Evolutionary conservation across 64 coral and sea anemone species (phyloP).

Genomic region (Montipora efflorescens): DNA sequence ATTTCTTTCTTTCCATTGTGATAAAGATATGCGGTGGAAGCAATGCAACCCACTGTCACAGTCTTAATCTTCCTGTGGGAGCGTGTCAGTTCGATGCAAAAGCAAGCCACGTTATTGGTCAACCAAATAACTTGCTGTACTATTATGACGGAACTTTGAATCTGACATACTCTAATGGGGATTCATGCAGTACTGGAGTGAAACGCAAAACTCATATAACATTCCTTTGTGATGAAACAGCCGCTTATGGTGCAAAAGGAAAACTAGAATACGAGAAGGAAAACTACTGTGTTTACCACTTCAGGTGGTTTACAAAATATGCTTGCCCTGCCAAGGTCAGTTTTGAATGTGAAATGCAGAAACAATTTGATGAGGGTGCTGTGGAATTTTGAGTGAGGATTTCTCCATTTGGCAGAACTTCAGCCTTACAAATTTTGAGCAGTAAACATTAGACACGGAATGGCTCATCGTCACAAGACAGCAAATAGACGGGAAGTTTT

Average conservation of each 20-base stretch:
- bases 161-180: slow-evolving; percentile 68
- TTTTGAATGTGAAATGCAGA: background rate
- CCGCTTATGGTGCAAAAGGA: slow-evolving; percentile 12
- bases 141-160: slow-evolving; percentile 94
- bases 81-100: slow-evolving; percentile 38
- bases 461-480: too few relatives aligned
- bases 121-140: slow-evolving; percentile 49
- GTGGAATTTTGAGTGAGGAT: background rate
- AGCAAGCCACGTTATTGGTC: slow-evolving; percentile 10
- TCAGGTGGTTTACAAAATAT: slow-evolving; percentile 84
- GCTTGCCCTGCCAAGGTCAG: slow-evolving; percentile 90
- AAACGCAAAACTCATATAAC: slow-evolving; percentile 64
- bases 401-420: too few relatives aligned
- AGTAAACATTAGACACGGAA: too few relatives aligned
- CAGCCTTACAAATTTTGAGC: too few relatives aligned
- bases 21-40: slow-evolving; percentile 57
- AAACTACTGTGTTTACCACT: slow-evolving; percentile 80
- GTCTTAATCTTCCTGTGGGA: slow-evolving; percentile 3
- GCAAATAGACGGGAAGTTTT: too few relatives aligned
- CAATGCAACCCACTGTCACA: background rate
- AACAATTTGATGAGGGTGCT: background rate
- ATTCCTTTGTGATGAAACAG: slow-evolving; percentile 68
- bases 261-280: slow-evolving; percentile 63
- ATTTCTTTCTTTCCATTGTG: too few relatives aligned
- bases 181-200: slow-evolving; percentile 15